Base-by-base conservation (phyloP, 2,888 invertebrate genomes). In the Thalpophila matura region DNA sequence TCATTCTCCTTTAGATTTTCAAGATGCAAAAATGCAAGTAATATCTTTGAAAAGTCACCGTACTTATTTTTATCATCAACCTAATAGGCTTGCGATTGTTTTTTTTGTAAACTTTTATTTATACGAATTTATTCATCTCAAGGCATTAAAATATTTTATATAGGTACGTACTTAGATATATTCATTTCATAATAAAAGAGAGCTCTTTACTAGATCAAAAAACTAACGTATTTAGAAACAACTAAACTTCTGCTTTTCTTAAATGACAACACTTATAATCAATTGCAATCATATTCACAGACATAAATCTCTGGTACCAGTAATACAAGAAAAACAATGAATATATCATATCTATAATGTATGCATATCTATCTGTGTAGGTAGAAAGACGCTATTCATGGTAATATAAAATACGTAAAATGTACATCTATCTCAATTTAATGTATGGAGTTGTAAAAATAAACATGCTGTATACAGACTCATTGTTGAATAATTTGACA, bases 401-500 rank as follows among this genome's bases (percentile, higher is more conserved):
- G 12, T 18, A 29, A 26, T 14, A 49, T 51, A 33, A 58, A 55
- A 40, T 6, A 26, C 14, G 18, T 47, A 43, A 61, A 63, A 42
- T n/a, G 40, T 35, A 9, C 14, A 24, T 24, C 18, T 35, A 24
- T 33, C 31, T 27, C 43, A 54, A 49, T 51, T 56, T 27, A 35
- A 27, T 46, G 33, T 29, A 33, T 10, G 37, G 18, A 14, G 43
- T 46, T 55, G 42, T 50, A 53, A 59, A 47, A 40, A 20, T 43
- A 47, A 55, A 42, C 14, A 10, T 5, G 10, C 20, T 29, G 14
- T 47, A 9, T 14, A 46, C 14, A 27, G 33, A 57, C 18, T 43
- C 54, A 43, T 42, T 46, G 26, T 40, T 31, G 31, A 35, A 56
- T 59, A 43, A 59, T 59, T 37, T 47, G 18, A 53, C 24, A 43